Evolutionary conservation across 2,113 vertebrate species (phyloP).

Genomic region (Micronycteris hirsuta): DNA sequence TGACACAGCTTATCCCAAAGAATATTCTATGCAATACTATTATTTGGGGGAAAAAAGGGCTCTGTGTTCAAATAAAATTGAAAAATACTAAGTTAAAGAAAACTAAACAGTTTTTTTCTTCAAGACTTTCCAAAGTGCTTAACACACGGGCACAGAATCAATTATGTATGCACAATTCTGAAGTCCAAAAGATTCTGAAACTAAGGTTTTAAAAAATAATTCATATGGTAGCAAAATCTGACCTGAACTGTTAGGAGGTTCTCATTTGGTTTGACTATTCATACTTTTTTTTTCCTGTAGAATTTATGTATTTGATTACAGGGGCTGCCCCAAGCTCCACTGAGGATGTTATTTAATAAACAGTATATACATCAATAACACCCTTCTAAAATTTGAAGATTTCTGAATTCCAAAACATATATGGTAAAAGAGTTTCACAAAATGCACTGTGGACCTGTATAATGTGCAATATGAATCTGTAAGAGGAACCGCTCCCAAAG

Average conservation of each 20-base stretch:
- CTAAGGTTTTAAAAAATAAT: constrained; percentile 8
- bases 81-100: constrained; percentile 24
- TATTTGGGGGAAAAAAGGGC: background rate
- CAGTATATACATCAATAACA: background rate
- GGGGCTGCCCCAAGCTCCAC: background rate
- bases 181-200: constrained; percentile 11
- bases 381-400: background rate
- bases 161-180: background rate
- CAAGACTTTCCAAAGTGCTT: background rate
- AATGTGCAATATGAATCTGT: background rate
- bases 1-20: background rate
- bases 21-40: background rate
- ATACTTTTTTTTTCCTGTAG: background rate
- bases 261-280: background rate
- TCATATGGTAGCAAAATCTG: background rate
- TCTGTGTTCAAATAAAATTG: background rate
- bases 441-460: background rate
- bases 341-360: background rate
- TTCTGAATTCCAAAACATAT: constrained; percentile 37
- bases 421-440: background rate
- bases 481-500: background rate
- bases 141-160: background rate
- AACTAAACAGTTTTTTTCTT: constrained; percentile 22
- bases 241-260: background rate
- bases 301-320: background rate